Percentiles rank a stretch among this genome's conserved stretches.
phyloP scores from a whole-genome alignment of 53 echinoderm and acorn worm species.

The Zoroaster sp. region DNA sequence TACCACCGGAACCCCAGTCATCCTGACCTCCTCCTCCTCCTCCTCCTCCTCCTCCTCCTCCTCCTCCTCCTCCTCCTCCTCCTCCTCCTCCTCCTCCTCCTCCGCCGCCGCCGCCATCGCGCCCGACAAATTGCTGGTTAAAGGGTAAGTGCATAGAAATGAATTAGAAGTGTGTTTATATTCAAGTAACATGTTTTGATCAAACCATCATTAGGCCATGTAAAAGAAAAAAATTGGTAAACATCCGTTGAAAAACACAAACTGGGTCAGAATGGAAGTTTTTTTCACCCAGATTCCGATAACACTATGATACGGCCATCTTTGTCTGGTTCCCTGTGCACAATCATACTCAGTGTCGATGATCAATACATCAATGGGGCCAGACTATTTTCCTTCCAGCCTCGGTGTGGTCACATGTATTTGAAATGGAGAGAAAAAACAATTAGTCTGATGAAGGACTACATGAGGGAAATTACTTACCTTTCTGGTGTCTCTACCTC shows the following conservation, averaged over 20 bases:
- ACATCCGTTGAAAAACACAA: no score
- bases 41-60: constrained; percentile 60
- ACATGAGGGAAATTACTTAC: constrained; percentile 70
- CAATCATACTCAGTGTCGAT: no score
- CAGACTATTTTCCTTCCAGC: no score
- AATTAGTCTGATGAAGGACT: no score
- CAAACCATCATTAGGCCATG: not conserved
- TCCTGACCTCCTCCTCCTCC: not conserved
- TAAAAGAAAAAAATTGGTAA: no score
- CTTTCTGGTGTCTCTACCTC: constrained; percentile 95
- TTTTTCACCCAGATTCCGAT: no score
- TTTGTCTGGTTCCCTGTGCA: no score
- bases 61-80: constrained; percentile 39
- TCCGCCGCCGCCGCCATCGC: constrained; percentile 62
- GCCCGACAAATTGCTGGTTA: constrained; percentile 53
- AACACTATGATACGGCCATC: no score
- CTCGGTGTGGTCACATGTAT: no score
- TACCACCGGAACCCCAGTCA: not conserved
- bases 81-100: constrained; percentile 36
- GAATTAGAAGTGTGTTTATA: not conserved
- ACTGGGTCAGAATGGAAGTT: no score
- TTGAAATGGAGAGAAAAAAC: no score
- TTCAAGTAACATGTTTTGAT: not conserved
- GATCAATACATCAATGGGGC: no score
- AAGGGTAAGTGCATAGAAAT: not conserved